Conservation (phyloP, 2,113 vertebrate genomes). For the Ammodytes marinus region DNA sequence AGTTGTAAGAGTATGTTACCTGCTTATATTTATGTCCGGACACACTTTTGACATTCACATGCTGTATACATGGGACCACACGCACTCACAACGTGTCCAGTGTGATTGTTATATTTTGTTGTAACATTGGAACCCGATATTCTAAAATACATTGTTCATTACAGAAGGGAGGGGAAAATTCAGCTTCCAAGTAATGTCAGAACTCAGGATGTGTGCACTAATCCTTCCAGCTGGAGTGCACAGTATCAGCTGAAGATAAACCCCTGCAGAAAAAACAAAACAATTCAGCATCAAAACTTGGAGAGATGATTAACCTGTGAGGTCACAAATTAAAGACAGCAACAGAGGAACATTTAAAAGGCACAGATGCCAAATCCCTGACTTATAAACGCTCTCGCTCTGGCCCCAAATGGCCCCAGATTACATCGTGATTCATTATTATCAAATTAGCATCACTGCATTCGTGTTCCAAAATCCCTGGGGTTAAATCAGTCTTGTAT, state of each 20-base stretch:
- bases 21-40: not conserved
- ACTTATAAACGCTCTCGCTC: not conserved
- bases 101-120: constrained; percentile 26
- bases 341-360: constrained; percentile 19
- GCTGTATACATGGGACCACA: not conserved
- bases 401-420: not conserved
- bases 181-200: constrained; percentile 10
- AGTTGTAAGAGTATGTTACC: not conserved
- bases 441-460: constrained; percentile 8
- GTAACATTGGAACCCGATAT: constrained; percentile 30
- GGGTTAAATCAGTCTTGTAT: constrained; percentile 3
- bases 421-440: constrained; percentile 14
- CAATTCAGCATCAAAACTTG: constrained; percentile 27
- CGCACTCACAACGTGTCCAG: not conserved
- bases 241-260: constrained; percentile 16
- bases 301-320: constrained; percentile 27
- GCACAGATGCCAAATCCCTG: constrained; percentile 21
- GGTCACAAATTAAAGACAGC: constrained; percentile 40
- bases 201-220: not conserved
- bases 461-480: not conserved
- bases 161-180: constrained; percentile 30
- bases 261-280: not conserved
- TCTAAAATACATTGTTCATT: constrained; percentile 37
- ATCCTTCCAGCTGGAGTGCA: constrained; percentile 20
- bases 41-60: not conserved